Evolutionary conservation across 2,888 invertebrate species (phyloP).

Genomic region (Thera britannica): DNA sequence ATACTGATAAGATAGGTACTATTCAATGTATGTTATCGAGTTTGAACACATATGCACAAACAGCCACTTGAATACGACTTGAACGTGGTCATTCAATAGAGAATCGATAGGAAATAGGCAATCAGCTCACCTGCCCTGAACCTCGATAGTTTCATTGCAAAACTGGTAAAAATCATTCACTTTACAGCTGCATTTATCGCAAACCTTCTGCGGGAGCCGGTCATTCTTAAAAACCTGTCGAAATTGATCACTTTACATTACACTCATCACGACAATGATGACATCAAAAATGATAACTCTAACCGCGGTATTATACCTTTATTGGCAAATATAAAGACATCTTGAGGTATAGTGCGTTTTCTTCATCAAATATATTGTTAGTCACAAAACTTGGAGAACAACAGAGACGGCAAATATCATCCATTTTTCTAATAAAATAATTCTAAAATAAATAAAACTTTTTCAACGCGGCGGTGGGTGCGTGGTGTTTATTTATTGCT

Average conservation of each 20-base stretch:
- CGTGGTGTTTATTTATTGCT: slow-evolving; percentile 57
- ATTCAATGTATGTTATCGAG: neutral
- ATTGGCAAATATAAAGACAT: slow-evolving; percentile 90
- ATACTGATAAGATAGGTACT: neutral
- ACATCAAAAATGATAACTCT: slow-evolving; percentile 20
- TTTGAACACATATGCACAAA: neutral
- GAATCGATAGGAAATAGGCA: slow-evolving; percentile 1
- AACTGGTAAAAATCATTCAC: slow-evolving; percentile 89
- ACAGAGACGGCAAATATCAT: slow-evolving; percentile 76
- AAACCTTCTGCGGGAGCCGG: slow-evolving; percentile 88
- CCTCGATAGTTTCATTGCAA: slow-evolving; percentile 88
- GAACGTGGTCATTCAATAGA: neutral
- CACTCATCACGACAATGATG: slow-evolving; percentile 20
- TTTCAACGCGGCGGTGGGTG: slow-evolving; percentile 31
- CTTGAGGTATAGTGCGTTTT: slow-evolving; percentile 88
- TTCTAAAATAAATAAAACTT: slow-evolving; percentile 22
- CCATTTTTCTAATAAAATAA: slow-evolving; percentile 59
- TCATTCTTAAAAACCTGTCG: slow-evolving; percentile 87
- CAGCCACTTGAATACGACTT: neutral
- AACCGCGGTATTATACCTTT: slow-evolving; percentile 81
- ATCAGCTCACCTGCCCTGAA: slow-evolving; percentile 84
- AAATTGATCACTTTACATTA: slow-evolving; percentile 41
- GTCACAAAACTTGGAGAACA: slow-evolving; percentile 84
- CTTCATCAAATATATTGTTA: slow-evolving; percentile 88
- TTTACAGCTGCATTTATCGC: slow-evolving; percentile 89